Evolutionary conservation across 53 echinoderm and acorn worm genomes (phyloP).

Genomic region (Arbacia lixula): DNA sequence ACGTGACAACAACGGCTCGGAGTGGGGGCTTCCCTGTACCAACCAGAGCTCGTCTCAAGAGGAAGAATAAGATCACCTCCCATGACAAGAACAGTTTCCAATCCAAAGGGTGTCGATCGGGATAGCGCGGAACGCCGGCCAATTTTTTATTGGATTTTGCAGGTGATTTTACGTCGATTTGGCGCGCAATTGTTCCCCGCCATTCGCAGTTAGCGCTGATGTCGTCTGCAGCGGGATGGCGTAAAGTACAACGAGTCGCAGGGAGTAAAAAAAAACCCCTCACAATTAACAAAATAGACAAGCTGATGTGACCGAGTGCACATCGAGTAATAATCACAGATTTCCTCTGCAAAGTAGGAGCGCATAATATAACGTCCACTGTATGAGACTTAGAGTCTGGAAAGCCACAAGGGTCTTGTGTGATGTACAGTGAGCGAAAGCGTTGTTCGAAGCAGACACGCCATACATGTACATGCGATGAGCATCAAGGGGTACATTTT

Average conservation of each 20-base stretch:
- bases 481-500: too few species aligned
- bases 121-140: neutral
- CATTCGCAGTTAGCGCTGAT: constrained; percentile 42
- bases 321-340: too few species aligned
- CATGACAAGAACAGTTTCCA: constrained; percentile 24
- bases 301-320: too few species aligned
- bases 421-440: too few species aligned
- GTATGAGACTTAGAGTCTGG: too few species aligned
- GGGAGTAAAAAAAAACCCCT: neutral
- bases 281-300: constrained; percentile 15
- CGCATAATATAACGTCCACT: too few species aligned
- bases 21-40: neutral
- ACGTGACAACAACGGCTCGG: constrained; percentile 44
- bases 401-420: too few species aligned
- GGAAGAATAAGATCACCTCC: constrained; percentile 18
- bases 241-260: constrained; percentile 15
- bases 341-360: too few species aligned
- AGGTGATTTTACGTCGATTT: constrained; percentile 48
- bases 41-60: neutral
- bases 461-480: too few species aligned
- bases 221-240: constrained; percentile 21
- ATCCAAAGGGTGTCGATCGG: constrained; percentile 16
- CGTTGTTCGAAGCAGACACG: too few species aligned
- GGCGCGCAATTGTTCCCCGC: constrained; percentile 52
- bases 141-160: constrained; percentile 54